Percentiles rank a stretch among this genome's conserved stretches.
phyloP scores from a whole-genome alignment of 2,888 invertebrate genomes.

The Pristionchus exspectatus region DNA sequence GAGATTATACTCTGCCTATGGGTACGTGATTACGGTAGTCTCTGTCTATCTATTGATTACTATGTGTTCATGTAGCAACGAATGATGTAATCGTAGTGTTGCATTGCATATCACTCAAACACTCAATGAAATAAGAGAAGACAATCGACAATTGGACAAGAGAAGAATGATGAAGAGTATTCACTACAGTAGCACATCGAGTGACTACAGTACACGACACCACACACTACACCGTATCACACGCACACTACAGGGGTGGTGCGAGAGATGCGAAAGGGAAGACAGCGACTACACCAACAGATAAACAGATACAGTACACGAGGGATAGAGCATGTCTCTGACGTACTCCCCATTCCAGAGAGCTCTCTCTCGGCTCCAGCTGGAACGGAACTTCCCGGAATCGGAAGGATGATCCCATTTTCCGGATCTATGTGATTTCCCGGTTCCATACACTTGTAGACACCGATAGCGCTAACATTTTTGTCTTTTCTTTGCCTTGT shows the following conservation, averaged over 20 bases:
- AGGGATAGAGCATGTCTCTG: constrained; percentile 23
- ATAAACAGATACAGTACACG: neutral
- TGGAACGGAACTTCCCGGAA: neutral
- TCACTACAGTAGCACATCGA: constrained; percentile 45
- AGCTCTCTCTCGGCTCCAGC: constrained; percentile 11
- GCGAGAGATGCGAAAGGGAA: constrained; percentile 45
- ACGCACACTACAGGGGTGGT: constrained; percentile 26
- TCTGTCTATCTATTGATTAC: neutral
- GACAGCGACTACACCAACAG: neutral
- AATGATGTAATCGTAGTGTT: constrained; percentile 10
- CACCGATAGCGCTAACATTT: constrained; percentile 2
- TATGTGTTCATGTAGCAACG: neutral
- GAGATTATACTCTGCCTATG: constrained; percentile 72
- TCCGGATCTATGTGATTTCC: constrained; percentile 31
- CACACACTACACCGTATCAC: constrained; percentile 16
- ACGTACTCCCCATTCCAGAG: constrained; percentile 32
- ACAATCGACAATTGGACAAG: neutral
- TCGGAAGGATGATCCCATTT: constrained; percentile 2
- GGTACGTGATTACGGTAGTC: constrained; percentile 45
- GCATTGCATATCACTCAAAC: constrained; percentile 14
- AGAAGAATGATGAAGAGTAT: neutral
- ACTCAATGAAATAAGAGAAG: neutral
- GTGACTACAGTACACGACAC: constrained; percentile 22
- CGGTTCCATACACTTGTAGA: neutral
- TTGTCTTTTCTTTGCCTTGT: neutral